Evolutionary conservation across 2,888 invertebrate species (phyloP).

Genomic region (Drosophila limbata): DNA sequence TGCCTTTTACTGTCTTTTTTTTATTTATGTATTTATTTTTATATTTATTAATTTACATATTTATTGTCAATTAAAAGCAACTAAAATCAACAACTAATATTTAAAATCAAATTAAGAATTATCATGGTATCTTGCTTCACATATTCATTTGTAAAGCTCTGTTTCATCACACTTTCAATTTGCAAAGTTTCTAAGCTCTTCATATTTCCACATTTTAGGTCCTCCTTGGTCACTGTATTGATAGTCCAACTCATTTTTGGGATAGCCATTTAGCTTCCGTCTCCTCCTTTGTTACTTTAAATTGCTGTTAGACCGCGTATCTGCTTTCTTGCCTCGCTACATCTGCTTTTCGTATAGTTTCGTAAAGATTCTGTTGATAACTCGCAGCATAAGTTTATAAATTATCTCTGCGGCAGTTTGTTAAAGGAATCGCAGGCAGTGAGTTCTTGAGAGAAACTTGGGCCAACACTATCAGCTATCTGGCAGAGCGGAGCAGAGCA

Average conservation of each 20-base stretch:
- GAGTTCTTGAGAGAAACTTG: slow-evolving; percentile 9
- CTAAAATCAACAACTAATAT: no score
- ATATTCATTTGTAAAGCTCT: no score
- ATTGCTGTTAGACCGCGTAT: background rate
- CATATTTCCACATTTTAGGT: background rate
- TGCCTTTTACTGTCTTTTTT: background rate
- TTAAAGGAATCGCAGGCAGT: background rate
- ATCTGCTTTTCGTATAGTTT: background rate
- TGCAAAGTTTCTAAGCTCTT: no score
- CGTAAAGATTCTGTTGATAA: background rate
- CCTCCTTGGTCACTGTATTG: background rate
- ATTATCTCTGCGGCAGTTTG: background rate
- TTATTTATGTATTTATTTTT: no score
- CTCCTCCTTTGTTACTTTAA: background rate
- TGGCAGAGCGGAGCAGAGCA: background rate
- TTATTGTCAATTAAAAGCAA: no score
- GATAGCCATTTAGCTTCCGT: background rate
- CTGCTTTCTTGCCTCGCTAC: background rate
- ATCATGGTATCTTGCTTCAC: no score
- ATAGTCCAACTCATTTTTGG: background rate
- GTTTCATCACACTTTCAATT: no score
- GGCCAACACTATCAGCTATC: slow-evolving; percentile 8
- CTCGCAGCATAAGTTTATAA: slow-evolving; percentile 5
- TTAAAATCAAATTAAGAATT: no score
- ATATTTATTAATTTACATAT: no score